Base-by-base conservation (phyloP, 2,113 vertebrate species). In the Neolamprologus sp. region DNA sequence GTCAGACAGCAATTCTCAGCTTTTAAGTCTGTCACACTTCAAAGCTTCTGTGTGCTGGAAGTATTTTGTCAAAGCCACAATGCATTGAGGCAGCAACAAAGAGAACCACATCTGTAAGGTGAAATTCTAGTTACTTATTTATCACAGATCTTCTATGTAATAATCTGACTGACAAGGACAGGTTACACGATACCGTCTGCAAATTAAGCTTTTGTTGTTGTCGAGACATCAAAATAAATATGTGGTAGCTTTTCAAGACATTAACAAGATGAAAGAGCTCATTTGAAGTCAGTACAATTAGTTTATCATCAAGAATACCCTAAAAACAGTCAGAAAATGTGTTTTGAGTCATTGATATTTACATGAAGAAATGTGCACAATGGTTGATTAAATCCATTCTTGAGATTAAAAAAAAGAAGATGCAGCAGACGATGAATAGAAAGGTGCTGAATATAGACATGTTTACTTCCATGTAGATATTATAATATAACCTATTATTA, bases 1-100 rank as follows among this genome's bases (percentile, higher is more conserved):
- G 80, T 90, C 86, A 81, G 45, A 78, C 73, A 51, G 45, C 73
- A 78, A 78, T 51, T 81, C 49, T 55, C 53, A 28, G 54, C 33
- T 82, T 35, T 54, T 89, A 80, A 78, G 57, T 51, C 30, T 79
- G 73, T 30, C 40, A 68, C 19, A 63, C 35, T 83, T 57, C 21
- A 85, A 55, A 87, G 80, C 73, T 28, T 10, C 42, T 16, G 7
- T 30, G 45, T 78, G 28, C 73, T 78, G 33, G 58, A 80, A 82
- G 54, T 8, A 13, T 54, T 19, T 75, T 84, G 53, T 47, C 40
- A 28, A 63, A 42, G 85, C 53, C 49, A 79, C 16, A 78, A 26
- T 19, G 58, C 57, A 49, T 40, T 9, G 71, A 83, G 42, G 55
- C 47, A 5, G 57, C 28, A 28, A 55, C 53, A 75, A 85, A 78